phyloP scores from a whole-genome alignment of 2,113 vertebrate genomes.

The Gopherus flavomarginatus region DNA sequence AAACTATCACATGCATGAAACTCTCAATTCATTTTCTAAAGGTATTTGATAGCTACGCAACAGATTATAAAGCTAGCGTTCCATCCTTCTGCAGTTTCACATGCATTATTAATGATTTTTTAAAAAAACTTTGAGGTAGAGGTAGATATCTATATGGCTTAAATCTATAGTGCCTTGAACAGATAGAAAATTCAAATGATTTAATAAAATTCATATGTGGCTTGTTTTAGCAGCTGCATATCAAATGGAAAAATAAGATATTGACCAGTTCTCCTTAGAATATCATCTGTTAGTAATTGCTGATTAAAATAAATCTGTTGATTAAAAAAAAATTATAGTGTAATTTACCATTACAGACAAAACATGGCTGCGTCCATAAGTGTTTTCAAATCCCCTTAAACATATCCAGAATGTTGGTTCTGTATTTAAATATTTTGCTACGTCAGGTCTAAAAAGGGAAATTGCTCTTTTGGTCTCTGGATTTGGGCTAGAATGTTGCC shows the following conservation, averaged over 20 bases:
- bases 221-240: constrained; percentile 61
- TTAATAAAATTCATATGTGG: constrained; percentile 65
- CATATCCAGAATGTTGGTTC: neutral
- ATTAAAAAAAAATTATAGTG: constrained; percentile 47
- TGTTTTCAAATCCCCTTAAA: neutral
- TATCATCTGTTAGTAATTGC: constrained; percentile 30
- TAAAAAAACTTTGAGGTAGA: constrained; percentile 29
- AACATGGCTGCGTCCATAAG: neutral
- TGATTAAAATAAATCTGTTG: constrained; percentile 56
- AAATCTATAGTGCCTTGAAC: constrained; percentile 53
- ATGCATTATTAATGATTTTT: neutral
- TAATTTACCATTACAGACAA: constrained; percentile 32
- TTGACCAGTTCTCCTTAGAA: constrained; percentile 44
- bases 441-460: neutral
- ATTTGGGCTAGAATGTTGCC: neutral
- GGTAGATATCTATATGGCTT: constrained; percentile 53
- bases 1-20: neutral
- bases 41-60: neutral
- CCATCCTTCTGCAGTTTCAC: neutral
- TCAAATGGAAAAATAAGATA: constrained; percentile 63
- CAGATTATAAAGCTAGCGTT: neutral
- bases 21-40: neutral
- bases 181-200: constrained; percentile 46
- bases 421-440: neutral
- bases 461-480: neutral